Conservation (phyloP, 2,113 vertebrate species). For the Ptyas mucosa region DNA sequence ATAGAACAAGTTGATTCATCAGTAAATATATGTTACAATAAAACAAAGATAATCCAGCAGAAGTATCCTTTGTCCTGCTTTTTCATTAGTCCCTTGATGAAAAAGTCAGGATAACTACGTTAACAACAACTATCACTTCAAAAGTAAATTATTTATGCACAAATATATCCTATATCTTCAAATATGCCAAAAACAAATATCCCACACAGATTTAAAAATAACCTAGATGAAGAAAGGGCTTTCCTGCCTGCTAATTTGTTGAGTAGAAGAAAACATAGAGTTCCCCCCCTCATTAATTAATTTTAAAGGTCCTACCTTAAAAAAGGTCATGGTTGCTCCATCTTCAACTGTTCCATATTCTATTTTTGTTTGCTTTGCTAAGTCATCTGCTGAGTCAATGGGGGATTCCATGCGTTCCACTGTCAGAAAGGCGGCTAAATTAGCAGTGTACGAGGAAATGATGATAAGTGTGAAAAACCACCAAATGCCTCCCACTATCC, state of each 20-base stretch:
- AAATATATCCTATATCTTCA: neutral
- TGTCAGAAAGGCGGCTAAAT: conserved; percentile 97
- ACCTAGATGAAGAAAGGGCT: neutral
- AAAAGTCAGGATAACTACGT: neutral
- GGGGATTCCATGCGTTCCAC: conserved; percentile 99
- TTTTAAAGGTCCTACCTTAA: conserved; percentile 80
- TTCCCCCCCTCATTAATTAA: neutral
- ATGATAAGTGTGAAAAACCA: conserved; percentile 99
- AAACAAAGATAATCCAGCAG: neutral
- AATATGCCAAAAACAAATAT: neutral
- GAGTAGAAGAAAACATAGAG: neutral
- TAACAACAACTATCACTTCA: neutral
- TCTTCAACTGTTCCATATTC: conserved; percentile 95
- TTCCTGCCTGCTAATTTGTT: rapidly evolving
- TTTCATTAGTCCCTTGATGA: neutral
- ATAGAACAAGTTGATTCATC: neutral
- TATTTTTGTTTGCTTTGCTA: conserved; percentile 98
- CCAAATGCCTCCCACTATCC: conserved; percentile 99
- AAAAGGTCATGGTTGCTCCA: conserved; percentile 95
- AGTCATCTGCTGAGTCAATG: conserved; percentile 95
- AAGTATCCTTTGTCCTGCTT: neutral
- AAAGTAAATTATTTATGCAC: neutral
- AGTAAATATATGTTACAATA: neutral
- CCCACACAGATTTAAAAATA: neutral
- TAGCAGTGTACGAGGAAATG: conserved; percentile 99